Evolutionary conservation across 2,113 vertebrate genomes (phyloP).

Genomic region (Nycticorax nycticorax): DNA sequence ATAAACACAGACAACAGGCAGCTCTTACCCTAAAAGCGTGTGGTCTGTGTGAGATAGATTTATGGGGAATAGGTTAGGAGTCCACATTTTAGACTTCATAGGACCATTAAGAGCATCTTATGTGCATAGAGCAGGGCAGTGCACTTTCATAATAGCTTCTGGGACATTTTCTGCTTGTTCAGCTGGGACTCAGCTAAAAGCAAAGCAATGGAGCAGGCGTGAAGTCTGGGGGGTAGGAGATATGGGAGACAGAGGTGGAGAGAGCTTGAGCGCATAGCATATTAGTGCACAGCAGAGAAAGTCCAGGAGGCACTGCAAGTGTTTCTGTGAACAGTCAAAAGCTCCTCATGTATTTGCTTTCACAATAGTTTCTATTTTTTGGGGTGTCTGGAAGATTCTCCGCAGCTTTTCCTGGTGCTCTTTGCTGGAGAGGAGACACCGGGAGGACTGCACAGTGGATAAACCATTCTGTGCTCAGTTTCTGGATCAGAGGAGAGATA

Average conservation of each 20-base stretch:
- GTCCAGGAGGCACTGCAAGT: background rate
- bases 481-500: background rate
- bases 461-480: background rate
- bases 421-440: background rate
- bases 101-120: background rate
- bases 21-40: background rate
- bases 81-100: background rate
- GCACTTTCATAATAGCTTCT: background rate
- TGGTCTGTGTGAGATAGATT: background rate
- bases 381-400: background rate
- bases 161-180: background rate
- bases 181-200: background rate
- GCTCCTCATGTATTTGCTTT: background rate
- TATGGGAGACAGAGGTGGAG: background rate
- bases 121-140: background rate
- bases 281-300: background rate
- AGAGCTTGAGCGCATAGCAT: background rate
- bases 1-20: background rate
- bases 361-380: background rate
- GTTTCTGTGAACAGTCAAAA: background rate
- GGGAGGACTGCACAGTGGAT: background rate
- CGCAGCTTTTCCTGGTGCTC: background rate
- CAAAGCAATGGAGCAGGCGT: background rate
- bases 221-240: background rate
- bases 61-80: background rate